Evolutionary conservation across 2,113 vertebrate genomes (phyloP).

Genomic region (Dipodomys spectabilis): DNA sequence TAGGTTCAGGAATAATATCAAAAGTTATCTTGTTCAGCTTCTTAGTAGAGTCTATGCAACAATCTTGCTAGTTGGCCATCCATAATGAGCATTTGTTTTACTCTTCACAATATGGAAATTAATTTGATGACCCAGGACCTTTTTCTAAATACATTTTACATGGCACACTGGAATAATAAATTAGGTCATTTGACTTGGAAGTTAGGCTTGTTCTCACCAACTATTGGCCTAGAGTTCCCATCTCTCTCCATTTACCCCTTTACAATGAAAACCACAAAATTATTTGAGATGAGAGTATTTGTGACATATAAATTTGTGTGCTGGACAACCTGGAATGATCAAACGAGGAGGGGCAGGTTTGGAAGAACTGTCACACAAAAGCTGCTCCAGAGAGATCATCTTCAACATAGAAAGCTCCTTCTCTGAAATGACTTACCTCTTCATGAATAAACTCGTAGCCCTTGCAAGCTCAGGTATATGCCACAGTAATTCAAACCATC

Average conservation of each 20-base stretch:
- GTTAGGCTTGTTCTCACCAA: background rate
- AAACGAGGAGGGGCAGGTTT: background rate
- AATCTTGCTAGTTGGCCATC: constrained; percentile 30
- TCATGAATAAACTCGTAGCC: background rate
- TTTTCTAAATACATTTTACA: constrained; percentile 36
- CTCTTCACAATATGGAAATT: background rate
- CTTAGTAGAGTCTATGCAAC: constrained; percentile 10
- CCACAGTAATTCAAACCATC: constrained; percentile 23
- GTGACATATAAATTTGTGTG: background rate
- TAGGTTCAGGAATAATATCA: background rate
- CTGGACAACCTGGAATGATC: background rate
- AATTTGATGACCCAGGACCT: background rate
- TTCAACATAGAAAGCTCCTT: background rate
- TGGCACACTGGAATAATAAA: background rate
- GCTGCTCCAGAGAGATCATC: background rate
- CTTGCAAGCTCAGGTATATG: background rate
- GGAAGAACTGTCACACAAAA: background rate
- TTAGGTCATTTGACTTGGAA: constrained; percentile 25
- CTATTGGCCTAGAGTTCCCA: background rate
- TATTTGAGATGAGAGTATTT: background rate
- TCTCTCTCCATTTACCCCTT: background rate
- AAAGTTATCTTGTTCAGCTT: constrained; percentile 2
- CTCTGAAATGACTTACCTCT: background rate
- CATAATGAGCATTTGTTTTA: background rate
- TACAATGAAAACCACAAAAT: constrained; percentile 15